Evolutionary conservation across 1,140 invertebrate species (phyloP).

Genomic region (Zaprionus nigranus): DNA sequence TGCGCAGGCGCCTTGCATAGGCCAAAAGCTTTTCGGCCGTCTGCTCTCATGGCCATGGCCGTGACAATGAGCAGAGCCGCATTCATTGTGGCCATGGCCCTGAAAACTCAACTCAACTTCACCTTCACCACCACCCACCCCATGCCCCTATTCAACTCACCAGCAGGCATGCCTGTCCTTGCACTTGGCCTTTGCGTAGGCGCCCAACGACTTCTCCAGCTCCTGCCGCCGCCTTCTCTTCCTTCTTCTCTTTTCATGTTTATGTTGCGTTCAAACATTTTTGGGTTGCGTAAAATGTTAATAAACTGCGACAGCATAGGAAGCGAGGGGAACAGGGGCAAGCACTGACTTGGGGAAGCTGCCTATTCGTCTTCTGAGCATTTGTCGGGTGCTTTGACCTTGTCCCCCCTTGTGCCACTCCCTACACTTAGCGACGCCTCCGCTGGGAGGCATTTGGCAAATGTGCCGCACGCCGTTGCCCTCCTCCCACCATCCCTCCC

Average conservation of each 20-base stretch:
- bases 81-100: constrained; percentile 60
- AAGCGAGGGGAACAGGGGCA: constrained; percentile 14
- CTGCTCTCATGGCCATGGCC: constrained; percentile 73
- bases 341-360: constrained; percentile 4
- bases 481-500: too few relatives aligned
- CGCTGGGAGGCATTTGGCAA: constrained; percentile 74
- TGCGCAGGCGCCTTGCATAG: constrained; percentile 39
- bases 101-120: constrained; percentile 41
- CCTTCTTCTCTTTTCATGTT: constrained; percentile 39
- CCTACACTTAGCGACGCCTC: constrained; percentile 25
- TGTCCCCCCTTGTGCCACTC: constrained; percentile 46
- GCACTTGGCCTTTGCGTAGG: constrained; percentile 80
- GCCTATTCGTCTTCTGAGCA: constrained; percentile 44
- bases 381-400: constrained; percentile 81
- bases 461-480: constrained; percentile 71
- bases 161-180: constrained; percentile 56
- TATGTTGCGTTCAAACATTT: constrained; percentile 48
- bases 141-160: background rate
- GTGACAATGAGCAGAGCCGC: constrained; percentile 51
- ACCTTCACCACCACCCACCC: background rate
- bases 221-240: background rate
- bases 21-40: constrained; percentile 71
- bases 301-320: constrained; percentile 63
- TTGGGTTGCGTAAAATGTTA: constrained; percentile 70
- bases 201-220: constrained; percentile 14